A percentile compares a stretch with the other conserved stretches of the same genome.
These are phyloP conservation scores for Cheirogaleus major DNA, from an alignment of 2,797 vertebrate species.

Conservation along the genomic window DNA sequence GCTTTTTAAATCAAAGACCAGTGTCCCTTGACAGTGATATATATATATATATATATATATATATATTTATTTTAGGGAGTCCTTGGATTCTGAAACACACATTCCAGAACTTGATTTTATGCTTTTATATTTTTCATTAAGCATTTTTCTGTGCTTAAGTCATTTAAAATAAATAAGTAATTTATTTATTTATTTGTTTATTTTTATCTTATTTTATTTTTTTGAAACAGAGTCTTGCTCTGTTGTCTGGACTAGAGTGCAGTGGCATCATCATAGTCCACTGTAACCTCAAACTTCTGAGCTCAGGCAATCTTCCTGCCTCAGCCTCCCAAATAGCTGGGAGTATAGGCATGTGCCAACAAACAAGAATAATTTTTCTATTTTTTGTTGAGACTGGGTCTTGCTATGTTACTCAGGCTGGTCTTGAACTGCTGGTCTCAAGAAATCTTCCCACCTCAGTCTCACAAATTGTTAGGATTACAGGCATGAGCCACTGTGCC, in stretches of 20 bases:
- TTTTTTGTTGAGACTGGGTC: background rate
- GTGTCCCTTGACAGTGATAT: background rate
- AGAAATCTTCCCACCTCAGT: background rate
- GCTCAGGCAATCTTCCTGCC: background rate
- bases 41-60: too few species aligned
- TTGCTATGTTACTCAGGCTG: background rate
- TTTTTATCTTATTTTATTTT: background rate
- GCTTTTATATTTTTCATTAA: background rate
- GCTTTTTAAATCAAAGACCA: background rate
- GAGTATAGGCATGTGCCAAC: background rate
- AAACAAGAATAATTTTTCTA: background rate
- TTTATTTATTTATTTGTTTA: background rate
- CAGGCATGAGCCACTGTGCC: background rate
- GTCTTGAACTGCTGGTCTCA: background rate
- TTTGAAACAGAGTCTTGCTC: too few species aligned
- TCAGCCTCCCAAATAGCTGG: background rate
- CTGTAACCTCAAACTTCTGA: background rate
- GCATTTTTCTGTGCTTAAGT: background rate
- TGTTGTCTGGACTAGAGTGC: background rate
- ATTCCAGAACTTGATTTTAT: background rate
- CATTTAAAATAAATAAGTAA: background rate
- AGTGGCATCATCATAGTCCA: background rate
- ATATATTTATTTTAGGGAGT: background rate
- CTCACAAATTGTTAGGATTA: background rate
- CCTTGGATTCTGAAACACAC: background rate